phyloP scores from a whole-genome alignment of 1,140 invertebrate species.

The Hylaeus volcanicus region DNA sequence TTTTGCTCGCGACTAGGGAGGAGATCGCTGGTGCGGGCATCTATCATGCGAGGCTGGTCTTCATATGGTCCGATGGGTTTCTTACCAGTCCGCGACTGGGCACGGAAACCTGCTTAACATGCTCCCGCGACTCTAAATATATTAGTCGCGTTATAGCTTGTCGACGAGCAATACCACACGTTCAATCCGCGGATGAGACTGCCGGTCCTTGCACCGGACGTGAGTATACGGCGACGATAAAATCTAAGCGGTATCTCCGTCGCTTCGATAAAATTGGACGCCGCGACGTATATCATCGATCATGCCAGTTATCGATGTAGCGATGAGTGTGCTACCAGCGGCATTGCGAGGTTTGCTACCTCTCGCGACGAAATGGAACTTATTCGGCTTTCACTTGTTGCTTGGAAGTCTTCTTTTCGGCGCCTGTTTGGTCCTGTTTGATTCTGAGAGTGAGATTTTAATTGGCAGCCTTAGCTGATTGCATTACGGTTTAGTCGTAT shows the following conservation, averaged over 20 bases:
- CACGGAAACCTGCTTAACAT: conserved; percentile 56
- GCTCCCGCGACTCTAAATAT: conserved; percentile 50
- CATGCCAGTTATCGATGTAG: not conserved
- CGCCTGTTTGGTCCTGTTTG: not conserved
- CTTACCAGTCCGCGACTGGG: conserved; percentile 31
- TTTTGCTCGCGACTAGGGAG: not conserved
- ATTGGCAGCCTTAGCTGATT: too few relatives aligned
- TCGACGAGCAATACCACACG: conserved; percentile 37
- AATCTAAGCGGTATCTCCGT: not conserved
- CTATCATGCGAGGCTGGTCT: conserved; percentile 48
- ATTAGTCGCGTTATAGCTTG: conserved; percentile 42
- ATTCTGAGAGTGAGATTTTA: not conserved
- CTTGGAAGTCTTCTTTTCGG: not conserved
- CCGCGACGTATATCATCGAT: not conserved
- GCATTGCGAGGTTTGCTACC: not conserved
- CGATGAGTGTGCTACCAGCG: not conserved
- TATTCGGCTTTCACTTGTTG: not conserved
- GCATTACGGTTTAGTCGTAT: too few relatives aligned
- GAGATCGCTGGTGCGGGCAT: conserved; percentile 47
- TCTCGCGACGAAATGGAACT: too few relatives aligned
- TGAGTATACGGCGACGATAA: conserved; percentile 10
- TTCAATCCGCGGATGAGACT: conserved; percentile 36
- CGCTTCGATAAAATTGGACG: conserved; percentile 15
- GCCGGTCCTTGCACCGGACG: not conserved
- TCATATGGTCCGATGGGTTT: conserved; percentile 38